These are phyloP conservation scores for Orientallactaga bullata DNA, from an alignment of 2,113 vertebrate species.

Conservation along the genomic window DNA sequence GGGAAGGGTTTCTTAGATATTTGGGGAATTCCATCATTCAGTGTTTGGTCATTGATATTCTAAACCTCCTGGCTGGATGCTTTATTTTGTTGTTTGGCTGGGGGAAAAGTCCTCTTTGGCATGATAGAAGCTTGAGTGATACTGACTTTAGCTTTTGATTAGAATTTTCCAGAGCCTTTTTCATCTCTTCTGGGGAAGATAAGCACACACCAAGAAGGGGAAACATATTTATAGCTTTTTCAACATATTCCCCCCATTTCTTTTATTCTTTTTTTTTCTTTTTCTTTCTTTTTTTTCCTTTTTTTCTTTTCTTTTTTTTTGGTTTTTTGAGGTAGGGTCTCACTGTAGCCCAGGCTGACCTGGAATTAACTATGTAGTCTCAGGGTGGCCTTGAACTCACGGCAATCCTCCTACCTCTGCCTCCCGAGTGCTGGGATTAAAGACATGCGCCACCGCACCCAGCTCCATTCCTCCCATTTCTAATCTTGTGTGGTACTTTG, in stretches of 20 bases:
- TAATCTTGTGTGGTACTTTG: background rate
- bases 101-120: background rate
- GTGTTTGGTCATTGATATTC: background rate
- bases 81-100: too few relatives aligned
- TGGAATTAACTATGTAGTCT: too few relatives aligned
- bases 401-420: too few relatives aligned
- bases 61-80: background rate
- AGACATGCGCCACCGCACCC: too few relatives aligned
- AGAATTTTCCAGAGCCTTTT: constrained; percentile 45
- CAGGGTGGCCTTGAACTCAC: too few relatives aligned
- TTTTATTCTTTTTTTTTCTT: too few relatives aligned
- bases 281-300: too few relatives aligned
- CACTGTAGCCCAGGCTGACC: too few relatives aligned
- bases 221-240: constrained; percentile 24
- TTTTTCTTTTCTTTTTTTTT: too few relatives aligned
- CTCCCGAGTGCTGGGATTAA: too few relatives aligned
- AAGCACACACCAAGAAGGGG: background rate
- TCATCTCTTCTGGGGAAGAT: background rate
- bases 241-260: background rate
- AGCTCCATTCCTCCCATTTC: too few relatives aligned
- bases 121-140: background rate
- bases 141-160: constrained; percentile 18
- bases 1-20: background rate
- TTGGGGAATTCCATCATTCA: background rate
- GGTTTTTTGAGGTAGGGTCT: too few relatives aligned